A percentile compares a stretch with the other conserved stretches of the same genome.
Conservation (phyloP, 92 coral and sea anemone species). For the Diadumene lineata region DNA sequence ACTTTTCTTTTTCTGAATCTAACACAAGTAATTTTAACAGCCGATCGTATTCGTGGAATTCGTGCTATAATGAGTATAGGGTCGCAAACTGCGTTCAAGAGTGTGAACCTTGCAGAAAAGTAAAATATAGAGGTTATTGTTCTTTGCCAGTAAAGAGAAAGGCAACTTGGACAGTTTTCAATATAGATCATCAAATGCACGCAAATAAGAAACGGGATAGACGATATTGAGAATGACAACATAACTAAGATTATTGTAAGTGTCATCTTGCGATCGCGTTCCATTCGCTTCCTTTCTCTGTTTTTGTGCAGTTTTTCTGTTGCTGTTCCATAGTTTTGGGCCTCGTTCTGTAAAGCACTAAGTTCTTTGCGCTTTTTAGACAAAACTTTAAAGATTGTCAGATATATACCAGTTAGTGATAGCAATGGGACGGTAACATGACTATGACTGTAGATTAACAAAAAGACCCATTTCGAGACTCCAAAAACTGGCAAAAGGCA, state of each 20-base stretch:
- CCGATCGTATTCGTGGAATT: constrained; percentile 17
- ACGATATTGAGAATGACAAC: constrained; percentile 10
- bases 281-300: constrained; percentile 3
- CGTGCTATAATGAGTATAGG: background rate
- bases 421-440: constrained; percentile 46
- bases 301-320: background rate
- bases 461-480: constrained; percentile 33
- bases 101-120: constrained; percentile 9
- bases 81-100: constrained; percentile 10
- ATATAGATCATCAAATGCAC: constrained; percentile 21
- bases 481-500: constrained; percentile 41
- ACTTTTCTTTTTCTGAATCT: too few species aligned
- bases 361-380: constrained; percentile 2
- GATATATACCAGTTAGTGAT: constrained; percentile 41
- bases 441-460: constrained; percentile 38
- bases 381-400: constrained; percentile 16
- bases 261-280: constrained; percentile 5
- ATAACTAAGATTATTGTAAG: constrained; percentile 5
- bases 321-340: background rate
- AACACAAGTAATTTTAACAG: background rate
- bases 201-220: constrained; percentile 15
- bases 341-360: background rate
- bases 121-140: constrained; percentile 11
- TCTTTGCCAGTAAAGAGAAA: background rate
- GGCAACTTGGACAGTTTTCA: constrained; percentile 11